Evolutionary conservation across 2,113 vertebrate species (phyloP), one percentile per base, ranked within the genome.

Genomic region (Brachionichthys hirsutus): DNA sequence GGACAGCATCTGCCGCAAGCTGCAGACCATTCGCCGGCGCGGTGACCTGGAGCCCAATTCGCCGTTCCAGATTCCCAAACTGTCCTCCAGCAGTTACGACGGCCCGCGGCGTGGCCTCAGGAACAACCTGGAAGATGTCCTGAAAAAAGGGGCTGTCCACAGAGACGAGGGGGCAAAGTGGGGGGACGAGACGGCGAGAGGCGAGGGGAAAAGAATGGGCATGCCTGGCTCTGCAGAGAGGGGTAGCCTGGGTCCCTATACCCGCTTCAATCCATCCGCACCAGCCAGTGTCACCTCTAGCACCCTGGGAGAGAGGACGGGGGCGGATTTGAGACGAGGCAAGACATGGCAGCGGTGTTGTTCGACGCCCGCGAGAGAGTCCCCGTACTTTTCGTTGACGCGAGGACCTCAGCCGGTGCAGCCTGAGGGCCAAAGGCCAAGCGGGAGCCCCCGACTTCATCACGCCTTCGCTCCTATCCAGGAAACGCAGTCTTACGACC

Each of bases 1-100:
- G 69, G 92, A 95, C 80, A 98, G 94, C 81, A 94, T 96, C 62
- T 93, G 94, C 77, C 91, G 92, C 59, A 98, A 97, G 72, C 89
- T 98, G 50, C 92, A 89, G 83, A 93, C 92, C 35, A 95, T 96
- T 40, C 91, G 90, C 63, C 93, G 90, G 88, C 89, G 91, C 43
- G 84, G 87, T 79, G 93, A 94, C 43, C 83, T 88, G 0, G 76
- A 90, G 44, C 84, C 90, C 5, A 90, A 94, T 56, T 90, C 92
- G 0, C 77, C 87, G 0, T 85, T 89, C 69, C 93, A 93, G 78
- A 95, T 97, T 19, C 90, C 92, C 1, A 95, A 93, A 51, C 90
- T 94, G 24, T 92, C 89, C 6, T 92, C 93, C 12, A 83, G 42
- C 55, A 92, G 81, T 73, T 94, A 93, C 2, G 90, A 94, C 75